Base-by-base conservation (phyloP, 2,797 vertebrate species). In the Xenops minutus region DNA sequence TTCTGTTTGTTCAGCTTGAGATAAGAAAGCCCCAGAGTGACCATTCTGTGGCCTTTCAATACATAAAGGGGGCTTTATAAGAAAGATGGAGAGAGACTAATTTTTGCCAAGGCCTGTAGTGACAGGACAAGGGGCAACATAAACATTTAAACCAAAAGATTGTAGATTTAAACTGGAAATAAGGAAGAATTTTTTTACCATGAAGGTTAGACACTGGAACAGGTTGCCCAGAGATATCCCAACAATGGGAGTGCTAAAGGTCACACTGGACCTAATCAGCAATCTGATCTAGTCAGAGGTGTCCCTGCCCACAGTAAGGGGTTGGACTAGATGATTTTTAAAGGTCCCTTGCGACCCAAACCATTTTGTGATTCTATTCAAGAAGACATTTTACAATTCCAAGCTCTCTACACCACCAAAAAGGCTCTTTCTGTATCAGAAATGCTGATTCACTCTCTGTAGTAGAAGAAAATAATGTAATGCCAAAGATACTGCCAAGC, bases 51-150 rank as follows among this genome's bases (percentile, higher is more conserved):
- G 34, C 43, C 29, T 83, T 86, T 48, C 22, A 66, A 2, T 44
- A 82, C 5, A 13, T 29, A 61, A 51, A 14, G 9, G 3, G 4
- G 7, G 5, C 5, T 36, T 34, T 44, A 15, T 36, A 36, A 27
- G 5, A 30, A 67, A 58, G 20, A 68, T 1, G 2, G 14, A 59
- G 23, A 49, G 9, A 43, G 62, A 22, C 3, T 49, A 24, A 24
- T 44, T 89, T 88, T 85, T 46, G 67, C 17, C 2, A 7, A 16
- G 9, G 48, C 20, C 37, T 82, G 9, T 20, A 44, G 46, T 13
- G 24, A 85, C 9, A 77, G 18, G 18, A 48, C 5, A 62, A 71
- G 39, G 0, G 1, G 9, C 39, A 73, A 63, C 0, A 0, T 27
- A 36, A 75, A 30, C 8, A 30, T 55, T 44, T 54, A 63, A 54